phyloP scores from a whole-genome alignment of 2,797 vertebrate species.

The Acrossocheilus wenchowensis region DNA sequence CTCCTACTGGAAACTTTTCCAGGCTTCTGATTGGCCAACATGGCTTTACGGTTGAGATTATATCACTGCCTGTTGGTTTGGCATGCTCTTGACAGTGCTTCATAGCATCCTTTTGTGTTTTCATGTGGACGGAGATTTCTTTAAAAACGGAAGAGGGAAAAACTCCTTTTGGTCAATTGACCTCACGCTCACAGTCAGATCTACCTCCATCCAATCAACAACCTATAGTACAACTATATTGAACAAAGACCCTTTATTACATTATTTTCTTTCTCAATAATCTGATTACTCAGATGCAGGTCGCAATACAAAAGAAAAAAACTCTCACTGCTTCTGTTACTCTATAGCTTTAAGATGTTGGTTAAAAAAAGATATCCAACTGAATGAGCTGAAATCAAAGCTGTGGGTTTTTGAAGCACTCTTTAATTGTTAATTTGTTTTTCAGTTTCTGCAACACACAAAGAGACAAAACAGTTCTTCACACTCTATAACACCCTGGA shows the following conservation, averaged over 20 bases:
- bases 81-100: too few species aligned
- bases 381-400: not conserved
- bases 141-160: too few species aligned
- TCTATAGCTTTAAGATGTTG: not conserved
- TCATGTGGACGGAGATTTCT: too few species aligned
- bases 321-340: not conserved
- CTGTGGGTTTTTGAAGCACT: not conserved
- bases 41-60: too few species aligned
- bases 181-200: not conserved
- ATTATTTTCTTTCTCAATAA: not conserved
- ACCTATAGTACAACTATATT: not conserved
- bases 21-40: too few species aligned
- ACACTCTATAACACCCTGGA: slow-evolving; percentile 97
- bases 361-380: not conserved
- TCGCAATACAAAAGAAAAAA: not conserved
- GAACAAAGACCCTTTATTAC: not conserved
- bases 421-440: slow-evolving; percentile 8
- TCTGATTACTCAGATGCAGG: not conserved
- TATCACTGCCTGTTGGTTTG: too few species aligned
- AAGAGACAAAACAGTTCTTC: slow-evolving; percentile 99
- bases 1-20: too few species aligned
- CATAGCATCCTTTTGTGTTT: too few species aligned
- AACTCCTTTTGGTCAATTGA: too few species aligned
- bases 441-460: slow-evolving; percentile 96
- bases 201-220: not conserved